phyloP scores from a whole-genome alignment of 2,113 vertebrate species.

The Corydoras maculifer region DNA sequence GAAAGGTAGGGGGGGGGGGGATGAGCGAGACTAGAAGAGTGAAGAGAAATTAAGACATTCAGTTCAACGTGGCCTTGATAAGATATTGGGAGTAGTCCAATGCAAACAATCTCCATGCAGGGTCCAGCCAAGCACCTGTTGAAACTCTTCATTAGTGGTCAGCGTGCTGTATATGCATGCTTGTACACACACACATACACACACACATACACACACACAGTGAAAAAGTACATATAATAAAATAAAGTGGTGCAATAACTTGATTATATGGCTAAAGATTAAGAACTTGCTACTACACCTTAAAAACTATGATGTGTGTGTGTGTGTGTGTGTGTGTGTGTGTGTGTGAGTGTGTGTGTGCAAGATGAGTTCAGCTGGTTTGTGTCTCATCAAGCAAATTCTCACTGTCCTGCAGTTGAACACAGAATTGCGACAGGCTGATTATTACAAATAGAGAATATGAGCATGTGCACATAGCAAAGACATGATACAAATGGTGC shows the following conservation, averaged over 20 bases:
- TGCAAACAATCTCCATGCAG: conserved; percentile 31
- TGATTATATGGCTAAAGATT: too few relatives aligned
- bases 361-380: conserved; percentile 29
- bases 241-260: too few relatives aligned
- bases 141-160: conserved; percentile 42
- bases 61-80: conserved; percentile 36
- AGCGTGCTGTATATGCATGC: background rate
- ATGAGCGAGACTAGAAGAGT: conserved; percentile 12
- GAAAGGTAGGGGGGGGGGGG: conserved; percentile 14
- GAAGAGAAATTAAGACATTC: conserved; percentile 24
- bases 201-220: background rate
- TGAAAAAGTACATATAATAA: too few relatives aligned
- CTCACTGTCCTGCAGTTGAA: background rate
- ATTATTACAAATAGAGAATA: conserved; percentile 6
- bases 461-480: background rate
- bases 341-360: background rate
- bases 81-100: conserved; percentile 43
- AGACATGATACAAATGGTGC: background rate
- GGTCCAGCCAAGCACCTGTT: conserved; percentile 20
- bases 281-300: too few relatives aligned
- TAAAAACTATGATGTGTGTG: background rate
- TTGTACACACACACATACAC: background rate
- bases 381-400: background rate
- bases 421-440: conserved; percentile 3
- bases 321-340: conserved; percentile 4